Percentiles rank a stretch among this genome's conserved stretches.
These are phyloP conservation scores for Conus ventricosus DNA, from an alignment of 1,140 invertebrate genomes.

Conservation along the genomic window DNA sequence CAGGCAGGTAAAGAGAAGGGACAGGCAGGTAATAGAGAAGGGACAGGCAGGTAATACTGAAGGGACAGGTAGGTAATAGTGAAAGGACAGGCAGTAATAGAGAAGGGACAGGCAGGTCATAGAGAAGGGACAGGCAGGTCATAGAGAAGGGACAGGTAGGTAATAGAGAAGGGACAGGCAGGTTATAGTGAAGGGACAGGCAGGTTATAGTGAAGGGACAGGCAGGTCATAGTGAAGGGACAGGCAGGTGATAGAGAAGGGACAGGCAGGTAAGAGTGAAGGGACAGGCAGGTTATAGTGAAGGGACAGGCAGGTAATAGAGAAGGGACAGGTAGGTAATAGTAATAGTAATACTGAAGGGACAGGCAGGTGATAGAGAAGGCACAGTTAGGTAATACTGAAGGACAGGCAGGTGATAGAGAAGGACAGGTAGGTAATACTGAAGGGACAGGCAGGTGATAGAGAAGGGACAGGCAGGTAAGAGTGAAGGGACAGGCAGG, in stretches of 20 bases:
- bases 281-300: no score
- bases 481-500: neutral
- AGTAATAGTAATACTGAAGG: no score
- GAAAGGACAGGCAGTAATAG: no score
- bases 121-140: neutral
- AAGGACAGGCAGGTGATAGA: neutral
- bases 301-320: no score
- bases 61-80: neutral
- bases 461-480: neutral
- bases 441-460: neutral
- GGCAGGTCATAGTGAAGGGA: neutral
- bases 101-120: no score
- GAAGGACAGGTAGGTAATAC: neutral
- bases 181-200: no score
- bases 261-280: neutral
- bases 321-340: neutral
- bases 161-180: neutral
- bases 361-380: no score
- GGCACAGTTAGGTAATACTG: no score
- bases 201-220: neutral
- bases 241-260: neutral
- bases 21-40: no score
- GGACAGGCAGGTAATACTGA: neutral
- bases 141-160: neutral
- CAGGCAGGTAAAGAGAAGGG: no score